Evolutionary conservation across 2,888 invertebrate genomes (phyloP), one percentile per base, ranked within the genome.

Genomic region (Uropetala carovei): DNA sequence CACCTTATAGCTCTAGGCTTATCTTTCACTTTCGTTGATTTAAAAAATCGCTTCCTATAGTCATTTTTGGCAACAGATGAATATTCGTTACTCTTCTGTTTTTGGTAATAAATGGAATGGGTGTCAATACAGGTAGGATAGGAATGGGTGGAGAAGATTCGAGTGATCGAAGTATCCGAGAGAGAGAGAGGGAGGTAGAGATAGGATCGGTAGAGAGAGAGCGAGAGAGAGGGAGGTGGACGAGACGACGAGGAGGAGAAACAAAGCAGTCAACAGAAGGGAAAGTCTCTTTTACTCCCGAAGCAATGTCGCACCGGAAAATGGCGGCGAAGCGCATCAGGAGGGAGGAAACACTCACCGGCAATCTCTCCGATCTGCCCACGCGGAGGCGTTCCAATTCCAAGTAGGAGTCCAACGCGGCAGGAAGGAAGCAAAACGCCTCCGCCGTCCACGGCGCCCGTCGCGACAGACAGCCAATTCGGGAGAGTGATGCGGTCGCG

Each of bases 401-500:
- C 7, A 7, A 43, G 57, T 16, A 83, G 56, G 60, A 86, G 58
- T 58, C 18, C 86, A 30, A 27, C 16, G 30, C 85, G 85, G 57
- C 16, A 14, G 14, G 14, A 60, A 60, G 16, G 89, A n/a, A n/a
- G n/a, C n/a, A n/a, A n/a, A n/a, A 64, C 68, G 43, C 30, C 64
- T 43, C 43, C 64, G 59, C 86, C 27, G 59, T 58, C 59, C 86
- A 1, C 11, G 58, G 13, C 60, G 30, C 60, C n/a, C 13, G 86
- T 58, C 58, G 30, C 27, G 57, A 56, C 56, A 83, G 57, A 56
- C 83, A n/a, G 57, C 9, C 9, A 57, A 56, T 83, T 83, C 56
- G 83, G 60, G 86, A 59, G 60, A 86, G 86, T 16, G 60, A 64
- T 30, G 86, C 86, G 86, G 86, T 86, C 86, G 86, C 86, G 86